phyloP scores from a whole-genome alignment of 2,888 invertebrate species.

The Pardosa pseudoannulata region DNA sequence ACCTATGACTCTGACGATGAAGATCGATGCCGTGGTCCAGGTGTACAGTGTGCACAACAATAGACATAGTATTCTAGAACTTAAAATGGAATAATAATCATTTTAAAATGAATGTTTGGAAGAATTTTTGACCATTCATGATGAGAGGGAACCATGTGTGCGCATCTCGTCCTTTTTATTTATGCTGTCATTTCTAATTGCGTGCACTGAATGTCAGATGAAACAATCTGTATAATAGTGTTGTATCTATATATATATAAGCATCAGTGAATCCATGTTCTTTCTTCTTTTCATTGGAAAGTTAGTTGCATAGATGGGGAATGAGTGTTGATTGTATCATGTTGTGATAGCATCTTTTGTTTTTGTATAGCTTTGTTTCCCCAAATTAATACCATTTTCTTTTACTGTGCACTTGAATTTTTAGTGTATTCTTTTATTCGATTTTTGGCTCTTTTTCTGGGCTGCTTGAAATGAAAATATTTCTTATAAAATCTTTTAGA shows the following conservation, averaged over 20 bases:
- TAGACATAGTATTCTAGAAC: conserved; percentile 76
- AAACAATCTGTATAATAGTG: conserved; percentile 59
- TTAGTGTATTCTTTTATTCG: neutral
- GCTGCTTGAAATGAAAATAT: neutral
- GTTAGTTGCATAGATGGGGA: conserved; percentile 40
- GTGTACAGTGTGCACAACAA: conserved; percentile 90
- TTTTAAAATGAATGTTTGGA: neutral
- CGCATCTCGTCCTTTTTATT: conserved; percentile 49
- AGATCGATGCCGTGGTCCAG: conserved; percentile 82
- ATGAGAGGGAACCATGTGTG: conserved; percentile 18
- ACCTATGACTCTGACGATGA: conserved; percentile 86
- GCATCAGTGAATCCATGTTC: conserved; percentile 24
- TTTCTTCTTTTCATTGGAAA: conserved; percentile 55
- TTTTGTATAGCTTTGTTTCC: conserved; percentile 12
- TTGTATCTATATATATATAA: conserved; percentile 65
- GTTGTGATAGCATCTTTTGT: conserved; percentile 36
- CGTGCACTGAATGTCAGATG: conserved; percentile 22
- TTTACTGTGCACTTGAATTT: neutral
- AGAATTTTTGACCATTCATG: neutral
- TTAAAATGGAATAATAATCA: conserved; percentile 15
- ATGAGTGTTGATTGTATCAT: conserved; percentile 35
- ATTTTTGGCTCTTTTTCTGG: neutral
- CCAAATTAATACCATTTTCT: neutral
- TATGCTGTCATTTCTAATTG: conserved; percentile 44
- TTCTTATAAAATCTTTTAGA: neutral